Conservation (phyloP, 2,797 vertebrate species). For the Crocidura indochinensis region DNA sequence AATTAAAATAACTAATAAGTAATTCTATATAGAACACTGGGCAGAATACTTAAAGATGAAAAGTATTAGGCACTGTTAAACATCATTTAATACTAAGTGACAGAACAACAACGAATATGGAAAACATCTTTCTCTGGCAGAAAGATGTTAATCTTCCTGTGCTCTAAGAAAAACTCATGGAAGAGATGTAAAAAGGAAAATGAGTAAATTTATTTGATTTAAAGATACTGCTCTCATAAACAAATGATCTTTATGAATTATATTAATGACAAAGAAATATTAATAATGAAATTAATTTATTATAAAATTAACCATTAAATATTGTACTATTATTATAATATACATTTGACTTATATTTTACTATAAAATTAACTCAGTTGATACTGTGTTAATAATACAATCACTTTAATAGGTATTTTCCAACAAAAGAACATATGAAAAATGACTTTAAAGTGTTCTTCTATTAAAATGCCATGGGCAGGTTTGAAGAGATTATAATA, state of each 20-base stretch:
- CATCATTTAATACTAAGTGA: not conserved
- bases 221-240: not conserved
- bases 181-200: not conserved
- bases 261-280: not conserved
- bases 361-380: not conserved
- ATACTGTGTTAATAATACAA: not conserved
- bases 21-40: too few species aligned
- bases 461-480: not conserved
- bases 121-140: not conserved
- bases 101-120: not conserved
- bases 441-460: constrained; percentile 6
- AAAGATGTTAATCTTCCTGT: too few species aligned
- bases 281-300: not conserved
- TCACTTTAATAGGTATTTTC: constrained; percentile 6
- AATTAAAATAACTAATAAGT: too few species aligned
- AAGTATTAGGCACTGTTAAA: not conserved
- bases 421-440: not conserved
- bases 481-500: too few species aligned
- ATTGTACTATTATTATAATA: not conserved
- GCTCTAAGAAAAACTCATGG: not conserved
- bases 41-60: not conserved
- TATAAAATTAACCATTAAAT: not conserved
- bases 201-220: not conserved
- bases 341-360: constrained; percentile 1
- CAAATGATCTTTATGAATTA: not conserved